Conservation (phyloP, 2,113 vertebrate genomes). For the Eolophus roseicapilla region DNA sequence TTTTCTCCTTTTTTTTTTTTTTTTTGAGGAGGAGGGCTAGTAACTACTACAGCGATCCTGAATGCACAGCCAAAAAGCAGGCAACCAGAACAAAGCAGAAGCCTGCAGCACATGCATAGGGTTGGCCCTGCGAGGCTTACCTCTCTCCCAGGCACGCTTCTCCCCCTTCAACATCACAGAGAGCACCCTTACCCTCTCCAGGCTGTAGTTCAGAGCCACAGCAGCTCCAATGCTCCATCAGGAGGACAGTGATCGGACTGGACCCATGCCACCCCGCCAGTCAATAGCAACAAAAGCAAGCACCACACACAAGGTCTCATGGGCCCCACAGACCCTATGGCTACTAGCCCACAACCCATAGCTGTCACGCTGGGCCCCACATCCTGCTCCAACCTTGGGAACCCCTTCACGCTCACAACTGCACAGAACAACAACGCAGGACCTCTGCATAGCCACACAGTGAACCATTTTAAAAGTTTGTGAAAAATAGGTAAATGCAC, state of each 20-base stretch:
- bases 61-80: neutral
- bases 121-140: rapidly evolving
- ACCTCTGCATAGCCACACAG: neutral
- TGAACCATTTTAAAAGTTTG: neutral
- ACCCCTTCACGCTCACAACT: neutral
- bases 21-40: neutral
- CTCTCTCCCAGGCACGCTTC: neutral
- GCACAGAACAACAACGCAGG: neutral
- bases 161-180: neutral
- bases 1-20: neutral
- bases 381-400: neutral
- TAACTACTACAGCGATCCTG: neutral
- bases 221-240: neutral
- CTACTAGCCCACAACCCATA: neutral
- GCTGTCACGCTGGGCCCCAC: neutral
- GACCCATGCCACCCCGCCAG: rapidly evolving
- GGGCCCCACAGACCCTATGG: neutral
- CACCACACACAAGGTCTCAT: rapidly evolving
- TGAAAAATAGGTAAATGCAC: neutral
- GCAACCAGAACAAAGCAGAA: neutral
- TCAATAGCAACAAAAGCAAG: neutral
- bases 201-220: rapidly evolving
- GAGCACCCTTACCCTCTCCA: neutral
- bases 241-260: neutral
- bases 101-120: rapidly evolving